These are phyloP conservation scores for Cheilosia vernalis DNA, from an alignment of 2,888 invertebrate genomes.

Conservation along the genomic window DNA sequence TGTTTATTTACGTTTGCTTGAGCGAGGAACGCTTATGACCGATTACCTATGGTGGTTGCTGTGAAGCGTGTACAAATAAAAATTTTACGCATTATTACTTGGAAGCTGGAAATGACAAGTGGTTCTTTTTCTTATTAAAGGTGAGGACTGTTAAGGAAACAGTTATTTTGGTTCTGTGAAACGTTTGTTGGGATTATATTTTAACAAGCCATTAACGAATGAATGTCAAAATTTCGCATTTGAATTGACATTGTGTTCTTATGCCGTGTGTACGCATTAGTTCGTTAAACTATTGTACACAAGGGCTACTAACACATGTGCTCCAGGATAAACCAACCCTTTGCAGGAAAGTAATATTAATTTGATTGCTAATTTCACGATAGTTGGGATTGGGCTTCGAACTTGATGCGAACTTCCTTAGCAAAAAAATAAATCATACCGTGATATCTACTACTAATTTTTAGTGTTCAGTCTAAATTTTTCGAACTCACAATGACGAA, in stretches of 20 bases:
- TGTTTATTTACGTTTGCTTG: slow-evolving; percentile 1
- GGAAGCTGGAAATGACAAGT: slow-evolving; percentile 5
- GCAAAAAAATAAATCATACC: no score
- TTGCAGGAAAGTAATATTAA: no score
- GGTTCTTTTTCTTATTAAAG: not conserved
- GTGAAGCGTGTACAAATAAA: not conserved
- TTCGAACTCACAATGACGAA: no score
- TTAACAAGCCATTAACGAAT: not conserved
- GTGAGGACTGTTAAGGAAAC: slow-evolving; percentile 6
- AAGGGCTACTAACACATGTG: no score
- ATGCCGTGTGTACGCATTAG: no score
- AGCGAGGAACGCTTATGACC: slow-evolving; percentile 12
- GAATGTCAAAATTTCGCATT: not conserved
- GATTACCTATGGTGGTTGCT: slow-evolving; percentile 21
- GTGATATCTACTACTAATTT: no score
- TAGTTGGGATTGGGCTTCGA: no score
- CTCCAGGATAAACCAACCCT: no score
- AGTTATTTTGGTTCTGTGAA: not conserved
- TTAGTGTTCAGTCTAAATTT: no score
- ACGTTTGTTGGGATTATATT: not conserved
- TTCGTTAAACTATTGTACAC: no score
- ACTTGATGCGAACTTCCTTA: no score
- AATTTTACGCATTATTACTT: slow-evolving; percentile 34
- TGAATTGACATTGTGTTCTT: not conserved
- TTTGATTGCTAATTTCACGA: no score